phyloP scores from a whole-genome alignment of 1,140 invertebrate species.

The Drosophila varians region DNA sequence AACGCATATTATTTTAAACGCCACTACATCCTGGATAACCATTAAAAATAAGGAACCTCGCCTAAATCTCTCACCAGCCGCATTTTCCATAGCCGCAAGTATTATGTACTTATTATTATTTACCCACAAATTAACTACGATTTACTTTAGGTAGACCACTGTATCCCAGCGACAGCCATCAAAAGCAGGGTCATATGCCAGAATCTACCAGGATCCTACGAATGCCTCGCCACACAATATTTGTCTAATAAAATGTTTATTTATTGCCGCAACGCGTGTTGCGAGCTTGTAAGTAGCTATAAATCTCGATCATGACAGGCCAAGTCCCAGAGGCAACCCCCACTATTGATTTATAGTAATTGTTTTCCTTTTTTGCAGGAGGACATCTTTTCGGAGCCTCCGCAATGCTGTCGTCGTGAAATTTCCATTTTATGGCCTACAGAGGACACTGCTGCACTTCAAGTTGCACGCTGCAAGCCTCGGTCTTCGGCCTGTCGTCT shows the following conservation, averaged over 20 bases:
- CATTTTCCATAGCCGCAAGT: not conserved
- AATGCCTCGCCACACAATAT: constrained; percentile 31
- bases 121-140: not conserved
- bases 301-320: constrained; percentile 58
- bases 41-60: no score
- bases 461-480: constrained; percentile 1
- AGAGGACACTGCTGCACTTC: constrained; percentile 16
- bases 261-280: constrained; percentile 45
- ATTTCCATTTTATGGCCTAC: constrained; percentile 20
- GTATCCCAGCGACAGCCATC: constrained; percentile 20
- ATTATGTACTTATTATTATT: not conserved
- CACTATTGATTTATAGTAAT: constrained; percentile 56
- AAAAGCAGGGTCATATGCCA: constrained; percentile 26
- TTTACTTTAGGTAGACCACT: not conserved
- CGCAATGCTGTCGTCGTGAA: constrained; percentile 33
- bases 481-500: constrained; percentile 13
- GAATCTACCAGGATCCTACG: constrained; percentile 7
- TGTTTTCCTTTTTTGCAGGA: constrained; percentile 15
- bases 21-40: no score
- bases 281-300: constrained; percentile 45
- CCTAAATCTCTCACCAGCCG: no score
- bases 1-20: no score
- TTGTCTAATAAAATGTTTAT: constrained; percentile 63
- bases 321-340: constrained; percentile 27
- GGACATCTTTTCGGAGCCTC: not conserved